A percentile compares a stretch with the other conserved stretches of the same genome.
Evolutionary conservation across 1,140 invertebrate species (phyloP).

Genomic region (Microplitis demolitor): DNA sequence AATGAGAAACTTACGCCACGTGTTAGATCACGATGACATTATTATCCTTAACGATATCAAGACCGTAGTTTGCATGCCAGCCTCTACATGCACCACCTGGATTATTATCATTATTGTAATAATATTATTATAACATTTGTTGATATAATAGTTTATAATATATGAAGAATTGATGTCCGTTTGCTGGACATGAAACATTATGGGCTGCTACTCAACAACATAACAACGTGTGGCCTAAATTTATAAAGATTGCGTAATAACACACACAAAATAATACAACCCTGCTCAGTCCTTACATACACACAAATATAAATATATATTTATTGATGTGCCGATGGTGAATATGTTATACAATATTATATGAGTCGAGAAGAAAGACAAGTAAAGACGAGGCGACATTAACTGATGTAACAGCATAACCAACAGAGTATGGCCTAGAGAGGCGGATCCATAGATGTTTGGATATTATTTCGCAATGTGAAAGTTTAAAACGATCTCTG

Average conservation of each 20-base stretch:
- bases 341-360: constrained; percentile 20
- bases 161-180: too few relatives aligned
- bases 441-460: constrained; percentile 39
- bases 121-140: too few relatives aligned
- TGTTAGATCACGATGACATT: not conserved
- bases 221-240: not conserved
- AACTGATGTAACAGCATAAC: constrained; percentile 14
- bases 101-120: too few relatives aligned
- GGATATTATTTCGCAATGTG: constrained; percentile 51
- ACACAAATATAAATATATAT: not conserved
- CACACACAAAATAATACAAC: not conserved
- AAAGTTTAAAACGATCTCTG: constrained; percentile 48
- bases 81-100: too few relatives aligned
- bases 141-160: too few relatives aligned
- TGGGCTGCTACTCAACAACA: not conserved
- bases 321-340: not conserved
- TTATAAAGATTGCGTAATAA: not conserved
- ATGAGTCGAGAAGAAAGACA: constrained; percentile 1
- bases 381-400: constrained; percentile 16
- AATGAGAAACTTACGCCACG: constrained; percentile 4
- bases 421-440: constrained; percentile 18
- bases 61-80: too few relatives aligned
- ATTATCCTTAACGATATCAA: not conserved
- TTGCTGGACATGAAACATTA: too few relatives aligned
- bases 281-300: not conserved